These are phyloP conservation scores for Typhlichthys subterraneus DNA, from an alignment of 2,797 vertebrate genomes.

Conservation along the genomic window DNA sequence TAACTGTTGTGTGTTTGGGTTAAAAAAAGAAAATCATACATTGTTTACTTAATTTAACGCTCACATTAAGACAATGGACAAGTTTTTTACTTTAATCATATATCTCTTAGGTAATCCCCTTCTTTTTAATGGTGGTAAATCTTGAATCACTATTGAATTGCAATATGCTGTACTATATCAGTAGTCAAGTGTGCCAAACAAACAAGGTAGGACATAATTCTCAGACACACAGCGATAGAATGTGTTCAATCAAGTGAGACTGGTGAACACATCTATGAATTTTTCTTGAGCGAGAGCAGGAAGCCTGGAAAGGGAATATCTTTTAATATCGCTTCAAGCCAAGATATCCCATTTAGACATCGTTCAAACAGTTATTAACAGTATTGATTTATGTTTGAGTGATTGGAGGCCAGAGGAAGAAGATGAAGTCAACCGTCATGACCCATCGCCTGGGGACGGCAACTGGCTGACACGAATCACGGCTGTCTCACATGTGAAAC, in stretches of 20 bases:
- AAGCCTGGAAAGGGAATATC: conserved; percentile 48
- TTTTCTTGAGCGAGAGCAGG: conserved; percentile 26
- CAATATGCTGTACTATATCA: background rate
- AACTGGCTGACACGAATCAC: conserved; percentile 74
- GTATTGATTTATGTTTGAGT: conserved; percentile 86
- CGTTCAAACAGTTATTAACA: conserved; percentile 83
- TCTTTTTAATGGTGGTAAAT: conserved; percentile 4
- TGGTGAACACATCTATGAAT: conserved; percentile 24
- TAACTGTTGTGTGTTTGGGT: background rate
- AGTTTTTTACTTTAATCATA: conserved; percentile 17
- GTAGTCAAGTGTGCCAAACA: conserved; percentile 4
- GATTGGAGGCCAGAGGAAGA: conserved; percentile 74
- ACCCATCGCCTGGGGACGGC: conserved; percentile 74
- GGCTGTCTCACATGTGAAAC: conserved; percentile 64
- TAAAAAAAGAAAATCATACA: background rate
- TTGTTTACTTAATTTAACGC: background rate
- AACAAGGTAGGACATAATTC: conserved; percentile 5
- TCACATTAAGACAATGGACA: conserved; percentile 18
- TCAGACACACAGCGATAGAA: conserved; percentile 11
- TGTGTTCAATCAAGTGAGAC: conserved; percentile 25
- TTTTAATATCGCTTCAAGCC: conserved; percentile 75
- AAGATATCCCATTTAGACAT: conserved; percentile 83
- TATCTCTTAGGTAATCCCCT: background rate
- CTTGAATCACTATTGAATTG: conserved; percentile 10
- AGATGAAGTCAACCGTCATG: conserved; percentile 78